Evolutionary conservation across 64 coral and sea anemone genomes (phyloP).

Genomic region (Montipora sp.): DNA sequence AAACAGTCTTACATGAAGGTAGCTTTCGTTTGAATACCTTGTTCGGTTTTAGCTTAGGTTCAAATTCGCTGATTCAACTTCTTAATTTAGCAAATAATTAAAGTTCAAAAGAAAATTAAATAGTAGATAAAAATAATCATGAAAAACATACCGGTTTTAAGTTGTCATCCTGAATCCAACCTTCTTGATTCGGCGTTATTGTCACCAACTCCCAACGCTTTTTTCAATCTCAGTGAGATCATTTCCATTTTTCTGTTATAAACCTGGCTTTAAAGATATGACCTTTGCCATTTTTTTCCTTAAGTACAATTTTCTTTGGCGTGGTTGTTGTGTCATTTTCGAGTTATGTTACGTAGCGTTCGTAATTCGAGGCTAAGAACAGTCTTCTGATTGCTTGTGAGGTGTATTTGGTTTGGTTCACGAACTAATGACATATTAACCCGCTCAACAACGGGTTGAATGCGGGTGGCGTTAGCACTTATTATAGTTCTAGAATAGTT

Average conservation of each 20-base stretch:
- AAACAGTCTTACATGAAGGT: not conserved
- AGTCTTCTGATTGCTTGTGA: too few species aligned
- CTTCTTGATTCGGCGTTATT: too few species aligned
- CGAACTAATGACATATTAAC: not conserved
- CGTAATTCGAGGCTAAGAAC: too few species aligned
- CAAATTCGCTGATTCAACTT: too few species aligned
- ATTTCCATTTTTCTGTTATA: too few species aligned
- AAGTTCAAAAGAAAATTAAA: too few species aligned
- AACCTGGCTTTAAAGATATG: not conserved
- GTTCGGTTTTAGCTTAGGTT: too few species aligned
- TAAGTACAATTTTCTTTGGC: not conserved
- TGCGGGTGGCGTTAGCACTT: not conserved
- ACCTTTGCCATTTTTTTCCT: not conserved
- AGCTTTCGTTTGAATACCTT: not conserved
- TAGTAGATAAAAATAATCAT: too few species aligned
- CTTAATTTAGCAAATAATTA: not conserved
- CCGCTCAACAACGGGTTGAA: conserved; percentile 13
- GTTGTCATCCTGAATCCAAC: too few species aligned
- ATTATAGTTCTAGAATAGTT: not conserved
- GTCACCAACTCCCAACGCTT: not conserved
- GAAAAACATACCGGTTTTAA: too few species aligned
- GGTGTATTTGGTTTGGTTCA: not conserved
- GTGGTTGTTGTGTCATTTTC: not conserved
- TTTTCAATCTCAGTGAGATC: not conserved
- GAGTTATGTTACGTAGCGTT: too few species aligned